Evolutionary conservation across 2,797 vertebrate species (phyloP).

Genomic region (Acanthurus lineatus): DNA sequence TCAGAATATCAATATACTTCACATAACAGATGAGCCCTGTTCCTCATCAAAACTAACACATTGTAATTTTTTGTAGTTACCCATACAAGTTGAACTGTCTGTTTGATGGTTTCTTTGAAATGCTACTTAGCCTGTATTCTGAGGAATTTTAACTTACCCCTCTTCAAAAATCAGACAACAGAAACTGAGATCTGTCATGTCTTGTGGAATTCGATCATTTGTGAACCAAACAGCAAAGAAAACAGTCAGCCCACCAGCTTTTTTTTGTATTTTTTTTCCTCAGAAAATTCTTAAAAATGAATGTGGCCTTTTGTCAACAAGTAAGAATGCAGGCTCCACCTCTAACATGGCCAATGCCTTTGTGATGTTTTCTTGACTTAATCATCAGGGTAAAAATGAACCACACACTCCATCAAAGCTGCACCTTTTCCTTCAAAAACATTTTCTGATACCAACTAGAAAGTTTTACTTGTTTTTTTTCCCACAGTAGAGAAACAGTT

Average conservation of each 20-base stretch:
- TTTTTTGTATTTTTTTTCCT: not conserved
- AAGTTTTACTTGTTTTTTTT: not conserved
- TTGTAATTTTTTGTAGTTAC: not conserved
- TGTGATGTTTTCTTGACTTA: not conserved
- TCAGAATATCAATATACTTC: not conserved
- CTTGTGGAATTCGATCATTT: not conserved
- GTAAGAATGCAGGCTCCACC: not conserved
- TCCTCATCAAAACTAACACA: not conserved
- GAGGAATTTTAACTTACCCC: not conserved
- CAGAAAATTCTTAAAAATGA: conserved; percentile 1
- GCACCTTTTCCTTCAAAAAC: not conserved
- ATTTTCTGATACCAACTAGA: conserved; percentile 11
- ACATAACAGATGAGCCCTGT: not conserved
- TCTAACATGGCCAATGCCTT: not conserved
- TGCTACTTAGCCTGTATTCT: not conserved
- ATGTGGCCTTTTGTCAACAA: conserved; percentile 1
- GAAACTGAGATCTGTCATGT: not conserved
- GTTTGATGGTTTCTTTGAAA: not conserved
- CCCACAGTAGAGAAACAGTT: not conserved
- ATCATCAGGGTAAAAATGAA: conserved; percentile 28
- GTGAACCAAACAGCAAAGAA: not conserved
- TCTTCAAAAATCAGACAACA: not conserved
- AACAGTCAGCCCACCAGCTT: not conserved
- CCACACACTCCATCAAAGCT: conserved; percentile 38
- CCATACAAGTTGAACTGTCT: not conserved